Percentiles rank a stretch among this genome's conserved stretches.
These are phyloP conservation scores for Noctua fimbriata DNA, from an alignment of 2,888 invertebrate species.

Conservation along the genomic window DNA sequence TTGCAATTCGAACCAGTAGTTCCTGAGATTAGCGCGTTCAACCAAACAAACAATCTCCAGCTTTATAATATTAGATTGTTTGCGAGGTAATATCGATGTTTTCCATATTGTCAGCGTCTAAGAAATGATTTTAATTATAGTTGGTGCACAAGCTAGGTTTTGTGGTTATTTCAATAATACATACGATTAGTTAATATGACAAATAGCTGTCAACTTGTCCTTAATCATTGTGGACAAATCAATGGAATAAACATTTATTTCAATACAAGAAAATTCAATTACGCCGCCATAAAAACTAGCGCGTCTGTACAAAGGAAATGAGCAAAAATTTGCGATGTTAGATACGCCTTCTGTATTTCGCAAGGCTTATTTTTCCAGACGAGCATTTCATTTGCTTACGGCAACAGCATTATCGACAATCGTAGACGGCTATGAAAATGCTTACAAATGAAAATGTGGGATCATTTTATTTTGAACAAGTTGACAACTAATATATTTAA, in stretches of 20 bases:
- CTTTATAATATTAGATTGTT: neutral
- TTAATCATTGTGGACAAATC: neutral
- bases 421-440: conserved; percentile 21
- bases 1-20: too few species aligned
- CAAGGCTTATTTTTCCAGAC: neutral
- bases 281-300: neutral
- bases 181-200: conserved; percentile 25
- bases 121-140: conserved; percentile 11
- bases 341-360: neutral
- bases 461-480: conserved; percentile 12
- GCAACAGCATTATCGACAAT: neutral
- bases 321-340: neutral
- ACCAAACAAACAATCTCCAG: too few species aligned
- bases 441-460: neutral
- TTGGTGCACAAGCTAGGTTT: conserved; percentile 44
- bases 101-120: conserved; percentile 12
- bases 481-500: conserved; percentile 24
- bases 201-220: conserved; percentile 47
- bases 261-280: neutral
- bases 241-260: neutral
- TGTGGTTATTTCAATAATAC: conserved; percentile 24
- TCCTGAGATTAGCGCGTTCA: too few species aligned
- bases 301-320: neutral
- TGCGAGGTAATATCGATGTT: neutral
- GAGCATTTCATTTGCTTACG: neutral